These are phyloP conservation scores for Wiebesia pumilae DNA, from an alignment of 1,140 invertebrate genomes.

Conservation along the genomic window DNA sequence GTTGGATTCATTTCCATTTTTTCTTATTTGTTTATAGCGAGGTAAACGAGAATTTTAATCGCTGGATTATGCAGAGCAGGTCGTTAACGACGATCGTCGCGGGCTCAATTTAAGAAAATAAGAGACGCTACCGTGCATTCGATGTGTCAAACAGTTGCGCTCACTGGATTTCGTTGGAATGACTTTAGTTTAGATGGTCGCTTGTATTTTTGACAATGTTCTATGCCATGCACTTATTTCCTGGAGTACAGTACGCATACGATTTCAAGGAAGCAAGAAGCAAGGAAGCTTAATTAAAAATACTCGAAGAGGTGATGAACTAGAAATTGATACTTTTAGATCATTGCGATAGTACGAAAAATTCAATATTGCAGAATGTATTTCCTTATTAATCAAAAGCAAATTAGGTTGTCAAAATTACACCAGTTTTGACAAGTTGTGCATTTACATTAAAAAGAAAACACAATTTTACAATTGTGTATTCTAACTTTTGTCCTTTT, in stretches of 20 bases:
- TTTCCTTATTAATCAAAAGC: too few species aligned
- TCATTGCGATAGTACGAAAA: too few species aligned
- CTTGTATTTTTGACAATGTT: not conserved
- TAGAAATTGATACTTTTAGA: too few species aligned
- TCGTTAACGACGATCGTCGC: constrained; percentile 55
- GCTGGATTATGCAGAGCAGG: constrained; percentile 66
- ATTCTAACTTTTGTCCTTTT: too few species aligned
- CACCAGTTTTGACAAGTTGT: too few species aligned
- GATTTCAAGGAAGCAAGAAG: not conserved
- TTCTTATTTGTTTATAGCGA: constrained; percentile 52
- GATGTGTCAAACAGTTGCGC: constrained; percentile 20
- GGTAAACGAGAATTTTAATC: constrained; percentile 62
- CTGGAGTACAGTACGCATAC: not conserved
- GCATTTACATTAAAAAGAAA: too few species aligned
- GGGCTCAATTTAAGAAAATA: constrained; percentile 61
- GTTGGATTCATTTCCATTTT: constrained; percentile 37
- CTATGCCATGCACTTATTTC: not conserved
- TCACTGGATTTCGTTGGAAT: not conserved
- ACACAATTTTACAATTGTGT: too few species aligned
- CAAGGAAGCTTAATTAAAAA: not conserved
- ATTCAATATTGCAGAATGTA: too few species aligned
- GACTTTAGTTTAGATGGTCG: not conserved
- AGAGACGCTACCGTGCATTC: not conserved
- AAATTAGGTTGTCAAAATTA: too few species aligned
- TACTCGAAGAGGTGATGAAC: not conserved